A percentile compares a stretch with the other conserved stretches of the same genome.
Conservation (phyloP, 1,140 invertebrate genomes). For the Dysdera silvatica region DNA sequence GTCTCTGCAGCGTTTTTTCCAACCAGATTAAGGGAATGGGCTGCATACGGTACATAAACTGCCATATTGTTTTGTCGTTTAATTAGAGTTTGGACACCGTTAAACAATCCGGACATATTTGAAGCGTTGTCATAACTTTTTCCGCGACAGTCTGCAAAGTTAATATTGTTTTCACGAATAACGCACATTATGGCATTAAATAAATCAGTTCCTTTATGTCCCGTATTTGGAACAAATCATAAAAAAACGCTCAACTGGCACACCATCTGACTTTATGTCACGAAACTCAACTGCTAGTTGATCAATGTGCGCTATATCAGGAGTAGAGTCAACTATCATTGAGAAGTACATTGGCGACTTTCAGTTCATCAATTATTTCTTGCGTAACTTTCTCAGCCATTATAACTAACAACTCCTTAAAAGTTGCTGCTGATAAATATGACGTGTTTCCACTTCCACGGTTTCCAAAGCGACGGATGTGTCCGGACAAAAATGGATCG, state of each 20-base stretch:
- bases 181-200: neutral
- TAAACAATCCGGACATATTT: neutral
- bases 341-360: conserved; percentile 7
- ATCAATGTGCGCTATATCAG: conserved; percentile 6
- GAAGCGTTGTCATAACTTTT: conserved; percentile 5
- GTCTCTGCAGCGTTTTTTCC: neutral
- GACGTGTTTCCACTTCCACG: conserved; percentile 12
- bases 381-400: conserved; percentile 2
- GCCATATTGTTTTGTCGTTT: neutral
- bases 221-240: neutral
- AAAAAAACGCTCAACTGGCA: conserved; percentile 1
- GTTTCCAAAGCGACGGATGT: too few relatives aligned
- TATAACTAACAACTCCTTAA: conserved; percentile 3
- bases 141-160: neutral
- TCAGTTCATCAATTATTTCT: neutral
- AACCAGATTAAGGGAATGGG: conserved; percentile 1
- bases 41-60: neutral
- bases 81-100: neutral
- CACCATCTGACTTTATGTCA: neutral
- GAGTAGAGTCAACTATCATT: conserved; percentile 4
- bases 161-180: neutral
- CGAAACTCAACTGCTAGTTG: conserved; percentile 1
- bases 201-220: neutral
- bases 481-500: too few relatives aligned
- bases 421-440: conserved; percentile 8